phyloP scores from a whole-genome alignment of 2,113 vertebrate genomes.

The Coturnix japonica region DNA sequence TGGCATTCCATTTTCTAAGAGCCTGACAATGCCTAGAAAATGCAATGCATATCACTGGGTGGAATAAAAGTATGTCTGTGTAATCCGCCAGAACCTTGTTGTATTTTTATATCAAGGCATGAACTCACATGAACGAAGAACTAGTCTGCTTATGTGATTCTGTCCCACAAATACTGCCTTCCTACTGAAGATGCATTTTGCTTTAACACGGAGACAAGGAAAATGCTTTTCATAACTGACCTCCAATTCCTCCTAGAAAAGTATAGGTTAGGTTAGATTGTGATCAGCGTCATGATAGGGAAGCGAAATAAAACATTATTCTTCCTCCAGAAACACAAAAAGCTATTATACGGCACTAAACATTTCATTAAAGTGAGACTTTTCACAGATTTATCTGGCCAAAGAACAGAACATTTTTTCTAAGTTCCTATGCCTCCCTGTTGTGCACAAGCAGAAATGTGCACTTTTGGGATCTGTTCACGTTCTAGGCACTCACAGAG shows the following conservation, averaged over 20 bases:
- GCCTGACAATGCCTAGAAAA: neutral
- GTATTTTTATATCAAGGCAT: conserved; percentile 45
- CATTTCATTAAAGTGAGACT: neutral
- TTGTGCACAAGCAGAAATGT: neutral
- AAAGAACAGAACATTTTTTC: neutral
- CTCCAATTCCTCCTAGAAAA: neutral
- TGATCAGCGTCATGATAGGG: neutral
- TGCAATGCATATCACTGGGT: neutral
- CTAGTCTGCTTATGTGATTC: conserved; percentile 12
- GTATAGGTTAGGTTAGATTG: neutral
- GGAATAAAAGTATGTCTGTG: neutral
- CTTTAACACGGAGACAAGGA: neutral
- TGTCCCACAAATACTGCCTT: conserved; percentile 27
- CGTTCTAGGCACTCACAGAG: neutral
- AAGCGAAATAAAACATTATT: neutral
- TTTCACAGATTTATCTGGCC: neutral
- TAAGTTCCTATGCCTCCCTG: neutral
- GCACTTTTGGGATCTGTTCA: neutral
- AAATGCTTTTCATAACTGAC: conserved; percentile 29
- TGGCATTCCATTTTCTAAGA: neutral
- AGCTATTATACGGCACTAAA: neutral
- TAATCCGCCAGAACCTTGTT: neutral
- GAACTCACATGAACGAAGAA: conserved; percentile 40
- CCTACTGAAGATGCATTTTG: conserved; percentile 4
- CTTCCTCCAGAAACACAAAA: neutral